Base-by-base conservation (phyloP, 2,888 invertebrate genomes). In the Xanthia icteritia region DNA sequence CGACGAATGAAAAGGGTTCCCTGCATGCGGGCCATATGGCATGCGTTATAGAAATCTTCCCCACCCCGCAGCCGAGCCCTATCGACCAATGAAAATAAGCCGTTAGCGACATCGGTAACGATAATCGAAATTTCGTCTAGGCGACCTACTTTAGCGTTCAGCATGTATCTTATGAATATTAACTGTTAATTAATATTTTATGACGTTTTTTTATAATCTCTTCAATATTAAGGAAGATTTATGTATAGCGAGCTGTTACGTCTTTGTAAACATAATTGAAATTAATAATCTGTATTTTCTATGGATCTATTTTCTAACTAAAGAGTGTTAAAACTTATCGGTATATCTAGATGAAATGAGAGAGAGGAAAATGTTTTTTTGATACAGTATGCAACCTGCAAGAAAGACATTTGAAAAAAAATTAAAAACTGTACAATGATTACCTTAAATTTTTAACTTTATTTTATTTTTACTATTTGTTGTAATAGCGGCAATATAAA, bases 121-220 rank as follows among this genome's bases (percentile, higher is more conserved):
- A 23, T 36, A 27, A 27, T n/a, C 13, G 17, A 58, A 56, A 5
- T 48, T 23, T 48, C 15, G 8, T 2, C 3, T 20, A 42, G 20
- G 1, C 6, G 20, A 11, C 0, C 4, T 13, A 4, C 8, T 31
- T 31, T 31, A 23, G 9, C 23, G 8, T 13, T 31, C 9, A 23
- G 23, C 1, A 23, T 5, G 23, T 56, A 15, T 20, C 8, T 23
- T 48, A 51, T 23, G 23, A 15, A 23, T 6, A 17, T 6, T 6
- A 31, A 31, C 36, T 5, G 20, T 56, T n/a, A 61, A 45, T 73
- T 67, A 56, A 17, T 15, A 51, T 79, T 81, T 67, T 75, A 67
- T 13, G 23, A 31, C 3, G 64, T 63, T 61, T n/a, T 23, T 67
- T 51, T 39, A 67, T 23, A 39, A n/a, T 20, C 15, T 39, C 39